Base-by-base conservation (phyloP, 2,888 invertebrate genomes). In the Stegana nigrithorax region DNA sequence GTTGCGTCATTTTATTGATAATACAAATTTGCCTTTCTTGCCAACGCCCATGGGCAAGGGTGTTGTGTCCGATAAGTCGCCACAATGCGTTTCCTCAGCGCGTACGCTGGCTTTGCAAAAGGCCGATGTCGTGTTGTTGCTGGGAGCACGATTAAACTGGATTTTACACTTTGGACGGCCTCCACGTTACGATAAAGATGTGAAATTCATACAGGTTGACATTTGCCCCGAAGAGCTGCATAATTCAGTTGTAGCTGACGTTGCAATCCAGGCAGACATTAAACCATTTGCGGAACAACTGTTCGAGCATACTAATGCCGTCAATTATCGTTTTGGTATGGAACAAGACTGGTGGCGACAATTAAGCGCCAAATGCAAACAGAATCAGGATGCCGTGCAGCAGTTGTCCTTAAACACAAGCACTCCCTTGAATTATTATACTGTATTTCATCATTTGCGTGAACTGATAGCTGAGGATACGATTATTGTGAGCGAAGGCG, bases 141-240 rank as follows among this genome's bases (percentile, higher is more conserved):
- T 97, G 39, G 98, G 98, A 0, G 98, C 97, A 0, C 88, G 98
- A 39, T 88, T 98, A 17, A 98, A 98, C 87, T 98, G 98, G 98
- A 98, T 98, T 87, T 88, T 98, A 66, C 98, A 98, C 87, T 98
- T 98, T 87, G 98, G 98, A 1, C 90, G 92, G 60, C 87, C 93
- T 17, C 98, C 97, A 1, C 87, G 98, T 42, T 98, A 92, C 85
- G 89, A 90, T 17, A 88, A 90, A 0, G 88, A 93, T 80, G 95
- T 95, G 4, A 95, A 96, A 87, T 87, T 98, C 67, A 94, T 98
- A 73, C 97, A 96, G 89, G 94, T 91, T 7, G 98, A 98, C 81
- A 88, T 97, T 59, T 89, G 88, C 61, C 90, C 96, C 0, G 98
- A 98, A 85, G 98, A 98, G 84, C 88, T 98, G 74, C 92, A 97